These are phyloP conservation scores for Acanthis flammea DNA, from an alignment of 2,797 vertebrate genomes.

Conservation along the genomic window DNA sequence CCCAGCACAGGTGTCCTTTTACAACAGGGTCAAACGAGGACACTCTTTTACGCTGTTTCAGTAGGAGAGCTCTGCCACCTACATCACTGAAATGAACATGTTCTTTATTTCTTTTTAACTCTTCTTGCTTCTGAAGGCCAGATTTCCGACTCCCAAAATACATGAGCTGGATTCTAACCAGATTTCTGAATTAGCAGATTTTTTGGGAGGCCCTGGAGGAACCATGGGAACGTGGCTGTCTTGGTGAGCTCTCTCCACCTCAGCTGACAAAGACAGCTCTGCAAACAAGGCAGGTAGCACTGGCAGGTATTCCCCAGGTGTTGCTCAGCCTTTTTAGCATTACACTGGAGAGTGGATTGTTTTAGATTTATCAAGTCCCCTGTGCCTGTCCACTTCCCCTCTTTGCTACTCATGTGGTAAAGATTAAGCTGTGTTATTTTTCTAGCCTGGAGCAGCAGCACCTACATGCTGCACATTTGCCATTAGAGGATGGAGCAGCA, in stretches of 20 bases:
- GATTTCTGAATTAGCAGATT: background rate
- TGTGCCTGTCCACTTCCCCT: background rate
- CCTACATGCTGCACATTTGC: fast-evolving
- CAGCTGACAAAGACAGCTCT: fast-evolving
- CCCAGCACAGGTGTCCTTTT: background rate
- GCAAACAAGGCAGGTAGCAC: background rate
- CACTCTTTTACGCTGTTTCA: background rate
- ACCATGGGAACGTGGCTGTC: fast-evolving
- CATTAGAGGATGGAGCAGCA: background rate
- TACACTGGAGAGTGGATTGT: background rate
- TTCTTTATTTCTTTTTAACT: background rate
- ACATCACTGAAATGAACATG: background rate
- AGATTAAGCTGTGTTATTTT: background rate
- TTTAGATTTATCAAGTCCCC: background rate
- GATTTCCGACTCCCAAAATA: background rate
- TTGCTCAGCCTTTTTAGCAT: background rate
- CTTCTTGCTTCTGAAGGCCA: background rate
- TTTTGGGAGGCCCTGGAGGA: background rate
- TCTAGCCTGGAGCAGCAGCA: background rate
- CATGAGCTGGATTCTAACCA: background rate
- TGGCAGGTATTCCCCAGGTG: background rate
- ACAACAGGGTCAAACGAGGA: background rate
- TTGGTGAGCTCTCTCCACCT: background rate
- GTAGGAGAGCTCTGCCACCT: constrained; percentile 31
- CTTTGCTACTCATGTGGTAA: background rate